These are phyloP conservation scores for Neosilurus hyrtlii DNA, from an alignment of 2,797 vertebrate species.

Conservation along the genomic window DNA sequence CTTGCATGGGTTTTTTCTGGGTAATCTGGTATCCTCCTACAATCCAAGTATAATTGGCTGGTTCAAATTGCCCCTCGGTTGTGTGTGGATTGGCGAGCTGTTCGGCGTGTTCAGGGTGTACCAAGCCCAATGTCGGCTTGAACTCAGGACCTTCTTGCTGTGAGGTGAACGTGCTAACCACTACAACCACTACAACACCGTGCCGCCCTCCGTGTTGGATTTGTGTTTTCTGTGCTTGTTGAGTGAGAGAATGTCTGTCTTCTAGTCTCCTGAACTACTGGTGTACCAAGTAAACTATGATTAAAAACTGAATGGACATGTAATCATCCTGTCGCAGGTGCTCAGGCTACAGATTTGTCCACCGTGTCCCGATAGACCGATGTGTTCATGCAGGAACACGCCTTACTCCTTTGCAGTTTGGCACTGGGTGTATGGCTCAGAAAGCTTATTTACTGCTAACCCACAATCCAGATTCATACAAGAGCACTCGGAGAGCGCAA, in stretches of 20 bases:
- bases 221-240: background rate
- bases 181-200: too few species aligned
- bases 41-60: too few species aligned
- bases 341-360: background rate
- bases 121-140: too few species aligned
- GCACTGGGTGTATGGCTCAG: background rate
- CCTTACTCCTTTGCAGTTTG: background rate
- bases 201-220: too few species aligned
- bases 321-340: background rate
- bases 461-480: background rate
- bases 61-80: too few species aligned
- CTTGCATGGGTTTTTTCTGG: too few species aligned
- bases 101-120: too few species aligned
- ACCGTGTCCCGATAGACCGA: background rate
- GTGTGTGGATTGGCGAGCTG: too few species aligned
- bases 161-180: too few species aligned
- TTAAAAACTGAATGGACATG: background rate
- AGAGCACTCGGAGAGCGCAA: too few species aligned
- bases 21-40: too few species aligned
- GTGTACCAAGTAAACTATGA: background rate
- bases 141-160: too few species aligned
- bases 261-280: background rate
- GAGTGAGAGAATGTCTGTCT: background rate
- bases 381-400: background rate
- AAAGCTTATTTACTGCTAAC: background rate